Percentiles rank a stretch among this genome's conserved stretches.
These are phyloP conservation scores for Gulo gulo DNA, from an alignment of 2,113 vertebrate species.

Conservation along the genomic window DNA sequence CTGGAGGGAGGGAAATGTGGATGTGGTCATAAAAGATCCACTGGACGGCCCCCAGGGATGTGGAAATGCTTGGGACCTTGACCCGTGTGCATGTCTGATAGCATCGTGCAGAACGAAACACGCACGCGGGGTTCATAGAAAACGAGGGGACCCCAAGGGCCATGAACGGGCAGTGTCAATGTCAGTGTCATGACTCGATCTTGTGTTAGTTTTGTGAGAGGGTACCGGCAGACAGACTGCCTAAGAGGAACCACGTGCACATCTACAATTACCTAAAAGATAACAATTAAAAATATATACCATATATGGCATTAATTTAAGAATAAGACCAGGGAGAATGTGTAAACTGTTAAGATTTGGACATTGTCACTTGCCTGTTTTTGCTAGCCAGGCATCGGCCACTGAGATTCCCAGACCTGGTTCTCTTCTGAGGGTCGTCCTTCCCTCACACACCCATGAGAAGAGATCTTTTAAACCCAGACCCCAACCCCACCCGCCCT, in stretches of 20 bases:
- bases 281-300: neutral
- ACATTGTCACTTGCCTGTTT: neutral
- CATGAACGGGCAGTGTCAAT: fast-evolving
- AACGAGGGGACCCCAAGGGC: neutral
- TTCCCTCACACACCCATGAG: fast-evolving
- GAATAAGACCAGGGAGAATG: neutral
- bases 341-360: neutral
- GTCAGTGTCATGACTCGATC: fast-evolving
- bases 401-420: neutral
- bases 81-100: neutral
- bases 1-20: neutral
- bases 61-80: neutral
- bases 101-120: no score
- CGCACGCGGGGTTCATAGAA: neutral
- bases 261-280: neutral
- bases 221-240: neutral
- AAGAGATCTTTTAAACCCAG: neutral
- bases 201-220: neutral
- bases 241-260: neutral
- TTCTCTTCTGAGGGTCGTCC: neutral
- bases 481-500: fast-evolving
- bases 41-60: no score
- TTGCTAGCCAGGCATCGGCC: neutral
- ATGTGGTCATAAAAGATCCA: neutral
- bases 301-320: neutral